Conservation (phyloP, 2,888 invertebrate species). For the Carabus problematicus region DNA sequence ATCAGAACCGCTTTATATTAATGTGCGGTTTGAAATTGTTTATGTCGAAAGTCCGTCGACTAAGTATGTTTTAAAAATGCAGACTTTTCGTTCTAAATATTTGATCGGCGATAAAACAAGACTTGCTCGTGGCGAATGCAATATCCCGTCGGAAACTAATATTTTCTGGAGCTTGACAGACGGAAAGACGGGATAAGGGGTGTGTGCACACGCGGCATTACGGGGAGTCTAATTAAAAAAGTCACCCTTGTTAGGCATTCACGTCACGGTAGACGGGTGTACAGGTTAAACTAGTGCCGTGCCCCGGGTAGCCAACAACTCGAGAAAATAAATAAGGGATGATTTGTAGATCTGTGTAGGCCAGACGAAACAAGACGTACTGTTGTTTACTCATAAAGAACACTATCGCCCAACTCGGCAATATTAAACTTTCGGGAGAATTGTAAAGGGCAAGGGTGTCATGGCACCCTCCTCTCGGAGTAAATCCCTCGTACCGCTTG, state of each 20-base stretch:
- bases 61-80: conserved; percentile 35
- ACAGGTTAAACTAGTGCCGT: conserved; percentile 45
- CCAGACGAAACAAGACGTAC: too few relatives aligned
- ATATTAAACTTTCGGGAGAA: not conserved
- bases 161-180: conserved; percentile 39
- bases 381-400: not conserved
- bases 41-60: conserved; percentile 21
- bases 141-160: conserved; percentile 37
- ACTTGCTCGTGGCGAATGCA: conserved; percentile 13
- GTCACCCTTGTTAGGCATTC: conserved; percentile 45
- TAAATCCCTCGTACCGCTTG: not conserved
- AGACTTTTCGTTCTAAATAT: conserved; percentile 14
- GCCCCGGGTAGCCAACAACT: conserved; percentile 40
- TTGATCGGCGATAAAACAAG: conserved; percentile 26
- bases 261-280: conserved; percentile 31
- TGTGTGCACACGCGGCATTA: not conserved
- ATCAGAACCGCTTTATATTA: conserved; percentile 36
- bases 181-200: conserved; percentile 43
- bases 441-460: conserved; percentile 16
- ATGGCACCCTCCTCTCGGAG: conserved; percentile 1
- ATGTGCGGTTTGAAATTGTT: conserved; percentile 34
- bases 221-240: conserved; percentile 48
- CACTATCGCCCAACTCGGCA: not conserved
- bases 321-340: conserved; percentile 48
- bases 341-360: conserved; percentile 45